Base-by-base conservation (phyloP, 1,140 invertebrate species). In the Eumaeus atala region DNA sequence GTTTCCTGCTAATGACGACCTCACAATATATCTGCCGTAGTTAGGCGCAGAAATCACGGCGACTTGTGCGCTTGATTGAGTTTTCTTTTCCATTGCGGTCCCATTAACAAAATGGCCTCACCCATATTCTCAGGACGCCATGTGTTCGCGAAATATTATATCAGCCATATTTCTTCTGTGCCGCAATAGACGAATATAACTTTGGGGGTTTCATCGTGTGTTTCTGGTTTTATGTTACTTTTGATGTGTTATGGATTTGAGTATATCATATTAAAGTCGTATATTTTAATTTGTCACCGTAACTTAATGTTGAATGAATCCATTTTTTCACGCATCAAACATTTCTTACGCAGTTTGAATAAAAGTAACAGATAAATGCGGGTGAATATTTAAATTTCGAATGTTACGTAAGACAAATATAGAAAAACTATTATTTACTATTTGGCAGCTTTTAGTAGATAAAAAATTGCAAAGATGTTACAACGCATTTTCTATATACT, bases 61-160 rank as follows among this genome's bases (percentile, higher is more conserved):
- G 70, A 74, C 73, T 76, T 64, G 73, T 79, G 73, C 74, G 72
- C 73, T 77, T 85, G 77, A 85, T 85, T 85, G 77, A 83, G 74
- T 81, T 82, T 80, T 77, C 79, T 83, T 81, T 79, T 73, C 74
- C 79, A 83, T 80, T 80, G 77, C 80, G 72, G 71, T 60, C 74
- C 78, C 77, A 83, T 85, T 85, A 82, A 76, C 72, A 74, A 73
- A 82, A 85, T 80, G 77, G 82, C 74, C 75, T 81, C 79, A 70
- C 66, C 73, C 71, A 65, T 60, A 59, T 64, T 61, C 64, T 54
- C 54, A 64, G 68, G 65, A 69, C 69, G 72, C 70, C 72, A 72
- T 77, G 68, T 78, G 77, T 79, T 75, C 61, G 58, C 58, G 69
- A 56, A 75, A 82, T 81, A 79, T 84, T 75, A 81, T 79, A 77